Conservation (phyloP, 2,888 invertebrate species). For the Smittia sp. region DNA sequence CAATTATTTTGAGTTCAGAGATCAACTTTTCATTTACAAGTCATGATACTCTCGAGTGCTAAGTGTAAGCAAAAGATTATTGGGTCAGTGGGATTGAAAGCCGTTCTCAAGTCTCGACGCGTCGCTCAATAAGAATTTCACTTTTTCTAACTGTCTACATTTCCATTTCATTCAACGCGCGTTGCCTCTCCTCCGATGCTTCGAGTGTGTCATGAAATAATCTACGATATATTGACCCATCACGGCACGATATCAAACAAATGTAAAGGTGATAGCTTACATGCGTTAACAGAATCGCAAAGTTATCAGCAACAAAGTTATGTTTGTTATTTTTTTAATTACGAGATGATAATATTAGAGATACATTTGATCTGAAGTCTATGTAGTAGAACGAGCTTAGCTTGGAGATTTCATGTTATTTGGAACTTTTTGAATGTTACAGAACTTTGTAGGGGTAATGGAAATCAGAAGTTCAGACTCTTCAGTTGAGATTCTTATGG, state of each 20-base stretch:
- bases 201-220: background rate
- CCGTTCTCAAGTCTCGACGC: conserved; percentile 4
- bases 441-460: too few relatives aligned
- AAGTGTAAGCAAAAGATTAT: background rate
- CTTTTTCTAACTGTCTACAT: conserved; percentile 3
- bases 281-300: conserved; percentile 12
- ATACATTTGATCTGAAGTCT: too few relatives aligned
- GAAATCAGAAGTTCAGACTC: too few relatives aligned
- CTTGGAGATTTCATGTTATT: too few relatives aligned
- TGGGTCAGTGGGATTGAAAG: conserved; percentile 19
- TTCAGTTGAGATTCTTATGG: too few relatives aligned
- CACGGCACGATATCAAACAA: background rate
- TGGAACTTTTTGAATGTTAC: too few relatives aligned
- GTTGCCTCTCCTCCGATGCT: background rate
- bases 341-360: too few relatives aligned
- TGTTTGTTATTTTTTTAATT: too few relatives aligned
- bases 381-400: background rate
- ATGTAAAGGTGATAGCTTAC: background rate
- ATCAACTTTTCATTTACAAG: background rate
- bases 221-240: background rate
- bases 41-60: background rate
- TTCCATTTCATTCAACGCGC: conserved; percentile 4
- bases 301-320: background rate
- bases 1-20: conserved; percentile 5
- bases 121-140: conserved; percentile 18